Conservation (phyloP, 2,888 invertebrate genomes). For the Xylophagus ater region DNA sequence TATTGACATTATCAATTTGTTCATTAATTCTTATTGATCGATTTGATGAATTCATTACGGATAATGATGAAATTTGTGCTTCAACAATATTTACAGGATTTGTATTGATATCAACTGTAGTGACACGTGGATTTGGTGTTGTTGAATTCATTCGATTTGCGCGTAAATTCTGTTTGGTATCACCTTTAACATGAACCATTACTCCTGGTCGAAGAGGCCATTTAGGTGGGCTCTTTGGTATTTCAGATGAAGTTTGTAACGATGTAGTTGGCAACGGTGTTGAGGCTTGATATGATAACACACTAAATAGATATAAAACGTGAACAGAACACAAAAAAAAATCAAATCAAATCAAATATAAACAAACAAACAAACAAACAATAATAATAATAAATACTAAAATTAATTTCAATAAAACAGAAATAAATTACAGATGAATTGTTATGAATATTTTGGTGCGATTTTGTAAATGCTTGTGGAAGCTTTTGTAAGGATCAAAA, state of each 20-base stretch:
- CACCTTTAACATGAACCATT: conserved; percentile 63
- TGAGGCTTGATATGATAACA: conserved; percentile 34
- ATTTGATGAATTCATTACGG: too few relatives aligned
- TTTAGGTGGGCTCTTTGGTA: conserved; percentile 42
- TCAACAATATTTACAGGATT: too few relatives aligned
- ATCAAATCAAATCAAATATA: not conserved
- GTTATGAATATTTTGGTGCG: too few relatives aligned
- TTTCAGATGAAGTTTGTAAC: conserved; percentile 19
- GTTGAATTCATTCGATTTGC: conserved; percentile 39
- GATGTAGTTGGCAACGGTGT: conserved; percentile 20
- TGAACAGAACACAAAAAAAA: not conserved
- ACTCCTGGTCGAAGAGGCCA: conserved; percentile 87
- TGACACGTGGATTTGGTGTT: conserved; percentile 4
- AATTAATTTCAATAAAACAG: too few relatives aligned
- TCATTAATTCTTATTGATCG: too few relatives aligned
- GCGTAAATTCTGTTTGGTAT: conserved; percentile 64
- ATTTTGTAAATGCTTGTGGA: too few relatives aligned
- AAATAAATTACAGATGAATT: too few relatives aligned
- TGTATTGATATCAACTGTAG: too few relatives aligned
- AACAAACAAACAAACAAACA: not conserved
- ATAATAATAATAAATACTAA: too few relatives aligned
- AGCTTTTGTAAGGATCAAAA: too few relatives aligned
- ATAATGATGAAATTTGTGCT: too few relatives aligned
- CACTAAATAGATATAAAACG: conserved; percentile 20
- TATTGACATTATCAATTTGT: too few relatives aligned